Evolutionary conservation across 2,888 invertebrate genomes (phyloP), one percentile per base, ranked within the genome.

Genomic region (Ditula angustiorana): DNA sequence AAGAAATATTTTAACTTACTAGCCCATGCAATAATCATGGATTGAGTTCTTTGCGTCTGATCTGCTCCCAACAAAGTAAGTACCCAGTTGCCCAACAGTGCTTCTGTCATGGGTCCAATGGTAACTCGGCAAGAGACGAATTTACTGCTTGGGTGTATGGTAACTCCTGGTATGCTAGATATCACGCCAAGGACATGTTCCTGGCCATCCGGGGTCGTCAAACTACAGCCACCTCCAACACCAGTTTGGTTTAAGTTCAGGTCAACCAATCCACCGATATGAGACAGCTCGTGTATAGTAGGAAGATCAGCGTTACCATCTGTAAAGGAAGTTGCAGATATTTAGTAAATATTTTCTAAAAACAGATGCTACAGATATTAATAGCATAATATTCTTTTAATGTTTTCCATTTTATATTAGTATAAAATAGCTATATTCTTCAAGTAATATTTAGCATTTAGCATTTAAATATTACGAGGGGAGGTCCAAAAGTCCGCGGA

Each of bases 11-110:
- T n/a, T n/a, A n/a, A 55, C 61, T 55, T 33, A 66, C 66, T 61
- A 23, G 56, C 66, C 66, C 66, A 66, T 16, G 46, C 35, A 16
- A 66, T 61, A 13, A 50, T 61, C 50, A 61, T 61, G 5, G 50
- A 21, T 46, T 61, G 66, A 50, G 50, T 33, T n/a, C 61, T 52
- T n/a, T 28, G 30, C 24, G 56, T 61, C n/a, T 61, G 50, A 49
- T 66, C 61, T 11, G 52, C 33, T 24, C 55, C 56, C 37, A 49
- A n/a, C n/a, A 53, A 37, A 8, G 46, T 35, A 28, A 64, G 46
- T 10, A 69, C 66, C 85, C 85, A 85, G 11, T 77, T 53, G 3
- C 82, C 83, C 19, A 85, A 53, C 58, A 73, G 69, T 0, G 61
- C 49, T 0, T 10, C 28, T 8, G 74, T 69, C 8, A 82, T 74